A percentile compares a stretch with the other conserved stretches of the same genome.
Evolutionary conservation across 2,888 invertebrate species (phyloP).

Genomic region (Drosophila picticornis): DNA sequence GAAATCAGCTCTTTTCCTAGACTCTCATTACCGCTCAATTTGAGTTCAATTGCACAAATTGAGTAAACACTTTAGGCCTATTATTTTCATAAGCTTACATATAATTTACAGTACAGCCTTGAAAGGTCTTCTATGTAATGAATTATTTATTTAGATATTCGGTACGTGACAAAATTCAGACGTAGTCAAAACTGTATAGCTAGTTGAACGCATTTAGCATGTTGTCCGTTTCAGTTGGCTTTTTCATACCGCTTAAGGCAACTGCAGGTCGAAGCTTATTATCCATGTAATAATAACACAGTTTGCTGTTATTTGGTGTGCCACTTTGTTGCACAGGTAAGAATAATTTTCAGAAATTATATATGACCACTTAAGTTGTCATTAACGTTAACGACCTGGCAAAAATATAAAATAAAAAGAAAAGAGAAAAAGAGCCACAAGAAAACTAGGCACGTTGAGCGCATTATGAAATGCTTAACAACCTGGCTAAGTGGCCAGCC

Average conservation of each 20-base stretch:
- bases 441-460: constrained; percentile 49
- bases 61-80: not conserved
- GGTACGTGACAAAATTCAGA: not conserved
- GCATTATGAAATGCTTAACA: constrained; percentile 77
- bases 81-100: not conserved
- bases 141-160: not conserved
- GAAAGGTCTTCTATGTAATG: not conserved
- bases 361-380: constrained; percentile 79
- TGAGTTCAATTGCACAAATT: not conserved
- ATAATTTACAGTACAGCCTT: not conserved
- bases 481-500: constrained; percentile 60
- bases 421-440: not conserved
- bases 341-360: constrained; percentile 75
- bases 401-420: constrained; percentile 16
- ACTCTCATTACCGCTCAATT: not conserved
- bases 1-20: not conserved
- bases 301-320: constrained; percentile 27
- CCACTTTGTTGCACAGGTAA: constrained; percentile 69
- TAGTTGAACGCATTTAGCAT: not conserved
- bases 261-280: constrained; percentile 27
- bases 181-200: not conserved
- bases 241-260: not conserved
- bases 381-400: constrained; percentile 76
- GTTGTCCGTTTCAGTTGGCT: not conserved
- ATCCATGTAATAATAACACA: constrained; percentile 42